Evolutionary conservation across 2,113 vertebrate genomes (phyloP).

Genomic region (Genyomyrus donnyi): DNA sequence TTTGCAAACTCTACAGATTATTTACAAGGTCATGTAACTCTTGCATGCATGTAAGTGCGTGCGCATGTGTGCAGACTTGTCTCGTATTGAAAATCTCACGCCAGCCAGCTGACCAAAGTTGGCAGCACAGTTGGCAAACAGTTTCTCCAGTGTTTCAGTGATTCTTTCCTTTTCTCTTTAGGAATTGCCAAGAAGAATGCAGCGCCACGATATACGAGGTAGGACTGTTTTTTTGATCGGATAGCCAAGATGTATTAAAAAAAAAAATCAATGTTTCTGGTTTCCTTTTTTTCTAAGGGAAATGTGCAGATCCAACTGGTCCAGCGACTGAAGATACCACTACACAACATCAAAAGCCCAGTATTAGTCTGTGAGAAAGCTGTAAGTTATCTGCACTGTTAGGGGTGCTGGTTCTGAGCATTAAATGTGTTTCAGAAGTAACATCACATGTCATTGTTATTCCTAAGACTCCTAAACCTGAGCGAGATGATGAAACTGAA

Average conservation of each 20-base stretch:
- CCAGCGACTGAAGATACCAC: conserved; percentile 44
- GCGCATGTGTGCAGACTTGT: too few species aligned
- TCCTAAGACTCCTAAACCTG: conserved; percentile 40
- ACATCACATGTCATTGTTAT: not conserved
- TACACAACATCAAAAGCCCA: conserved; percentile 52
- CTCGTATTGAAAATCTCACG: too few species aligned
- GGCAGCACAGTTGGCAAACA: too few species aligned
- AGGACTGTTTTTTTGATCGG: conserved; percentile 17
- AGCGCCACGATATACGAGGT: conserved; percentile 57
- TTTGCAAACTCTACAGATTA: too few species aligned
- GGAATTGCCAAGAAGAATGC: conserved; percentile 51
- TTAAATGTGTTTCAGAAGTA: not conserved
- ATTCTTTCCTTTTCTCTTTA: conserved; percentile 33
- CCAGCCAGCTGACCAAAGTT: too few species aligned
- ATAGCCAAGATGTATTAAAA: not conserved
- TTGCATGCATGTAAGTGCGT: too few species aligned
- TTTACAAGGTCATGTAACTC: too few species aligned
- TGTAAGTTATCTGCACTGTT: conserved; percentile 52
- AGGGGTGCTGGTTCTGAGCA: not conserved
- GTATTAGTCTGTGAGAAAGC: conserved; percentile 71
- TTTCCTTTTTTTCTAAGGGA: conserved; percentile 40
- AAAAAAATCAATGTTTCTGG: not conserved
- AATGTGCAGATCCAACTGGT: conserved; percentile 65
- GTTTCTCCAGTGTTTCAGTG: not conserved
- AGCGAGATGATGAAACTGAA: conserved; percentile 28